These are phyloP conservation scores for Sinocyclocheilus grahami DNA, from an alignment of 2,113 vertebrate genomes.

Conservation along the genomic window DNA sequence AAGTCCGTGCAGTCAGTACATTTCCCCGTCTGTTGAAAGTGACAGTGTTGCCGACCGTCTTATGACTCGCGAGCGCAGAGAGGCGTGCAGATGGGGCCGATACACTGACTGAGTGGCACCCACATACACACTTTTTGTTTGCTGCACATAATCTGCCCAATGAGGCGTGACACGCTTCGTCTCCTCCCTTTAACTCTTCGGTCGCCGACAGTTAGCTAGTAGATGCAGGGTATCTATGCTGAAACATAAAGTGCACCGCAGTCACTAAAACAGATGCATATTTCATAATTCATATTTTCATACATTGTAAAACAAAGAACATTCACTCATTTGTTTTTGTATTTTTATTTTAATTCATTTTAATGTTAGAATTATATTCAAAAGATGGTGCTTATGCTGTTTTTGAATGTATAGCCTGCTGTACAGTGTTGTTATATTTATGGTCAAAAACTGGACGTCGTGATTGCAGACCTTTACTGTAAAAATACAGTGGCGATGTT, in stretches of 20 bases:
- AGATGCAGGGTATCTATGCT: slow-evolving; percentile 52
- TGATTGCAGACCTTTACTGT: not conserved
- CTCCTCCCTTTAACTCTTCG: slow-evolving; percentile 97
- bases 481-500: not conserved
- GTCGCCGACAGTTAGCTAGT: slow-evolving; percentile 70
- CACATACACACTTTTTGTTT: slow-evolving; percentile 98
- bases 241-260: not conserved
- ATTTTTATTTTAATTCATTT: not conserved
- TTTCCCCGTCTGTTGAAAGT: slow-evolving; percentile 75
- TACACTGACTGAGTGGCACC: slow-evolving; percentile 91
- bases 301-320: not conserved
- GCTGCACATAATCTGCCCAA: slow-evolving; percentile 97
- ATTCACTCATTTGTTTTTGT: not conserved
- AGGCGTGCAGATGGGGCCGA: slow-evolving; percentile 86
- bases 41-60: slow-evolving; percentile 65
- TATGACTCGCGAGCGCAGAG: slow-evolving; percentile 56
- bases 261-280: slow-evolving; percentile 6
- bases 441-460: not conserved
- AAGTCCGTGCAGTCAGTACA: slow-evolving; percentile 74
- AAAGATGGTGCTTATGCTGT: not conserved
- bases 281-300: not conserved
- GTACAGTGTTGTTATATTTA: not conserved
- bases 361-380: not conserved
- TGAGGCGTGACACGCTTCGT: slow-evolving; percentile 95
- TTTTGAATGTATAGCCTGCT: not conserved